Evolutionary conservation across 2,113 vertebrate genomes (phyloP).

Genomic region (Paramormyrops kingsleyae): DNA sequence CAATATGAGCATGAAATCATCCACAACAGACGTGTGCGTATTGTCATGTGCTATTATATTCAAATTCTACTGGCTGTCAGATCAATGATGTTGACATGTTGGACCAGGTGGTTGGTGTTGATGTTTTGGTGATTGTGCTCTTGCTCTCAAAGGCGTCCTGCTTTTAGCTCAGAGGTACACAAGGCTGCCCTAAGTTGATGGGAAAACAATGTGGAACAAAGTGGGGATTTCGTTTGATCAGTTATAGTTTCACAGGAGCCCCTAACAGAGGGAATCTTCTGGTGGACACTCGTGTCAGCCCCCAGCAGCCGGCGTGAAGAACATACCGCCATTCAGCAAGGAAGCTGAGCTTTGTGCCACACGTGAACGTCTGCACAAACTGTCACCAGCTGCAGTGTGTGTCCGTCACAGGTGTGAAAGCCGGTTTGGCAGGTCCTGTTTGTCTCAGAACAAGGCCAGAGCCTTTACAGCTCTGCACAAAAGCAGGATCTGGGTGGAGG

Average conservation of each 20-base stretch:
- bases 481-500: neutral
- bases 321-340: neutral
- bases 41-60: neutral
- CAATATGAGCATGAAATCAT: neutral
- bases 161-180: neutral
- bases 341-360: neutral
- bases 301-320: neutral
- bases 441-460: constrained; percentile 14
- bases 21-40: neutral
- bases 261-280: neutral
- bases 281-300: neutral
- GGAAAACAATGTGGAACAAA: neutral
- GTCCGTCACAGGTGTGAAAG: constrained; percentile 36
- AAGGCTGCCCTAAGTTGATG: neutral
- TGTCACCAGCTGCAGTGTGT: neutral
- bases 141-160: neutral
- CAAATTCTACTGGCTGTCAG: neutral
- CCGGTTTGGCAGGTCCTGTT: constrained; percentile 56
- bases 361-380: neutral
- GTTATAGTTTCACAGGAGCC: neutral
- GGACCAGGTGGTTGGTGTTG: neutral
- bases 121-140: neutral
- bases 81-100: neutral
- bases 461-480: constrained; percentile 6
- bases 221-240: neutral